Percentiles rank a stretch among this genome's conserved stretches.
Conservation (phyloP, 2,797 vertebrate species). For the Acrossocheilus fasciatus region DNA sequence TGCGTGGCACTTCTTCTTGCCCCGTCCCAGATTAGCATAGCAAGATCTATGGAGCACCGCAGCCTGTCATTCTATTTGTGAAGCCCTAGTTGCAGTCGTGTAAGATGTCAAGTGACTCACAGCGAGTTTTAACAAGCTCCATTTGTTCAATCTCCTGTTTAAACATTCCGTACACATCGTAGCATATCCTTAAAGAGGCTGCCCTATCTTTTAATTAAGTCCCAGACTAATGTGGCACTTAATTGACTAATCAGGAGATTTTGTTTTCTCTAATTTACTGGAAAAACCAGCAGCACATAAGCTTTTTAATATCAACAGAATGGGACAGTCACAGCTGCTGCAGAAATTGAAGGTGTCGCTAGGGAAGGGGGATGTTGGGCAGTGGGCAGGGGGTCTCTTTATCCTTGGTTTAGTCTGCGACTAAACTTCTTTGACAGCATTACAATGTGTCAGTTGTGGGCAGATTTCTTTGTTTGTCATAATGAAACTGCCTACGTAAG, state of each 20-base stretch:
- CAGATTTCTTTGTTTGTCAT: background rate
- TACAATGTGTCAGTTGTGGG: background rate
- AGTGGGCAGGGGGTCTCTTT: background rate
- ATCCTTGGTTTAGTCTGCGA: slow-evolving; percentile 3
- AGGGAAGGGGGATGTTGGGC: slow-evolving; percentile 19
- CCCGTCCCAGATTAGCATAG: slow-evolving; percentile 78
- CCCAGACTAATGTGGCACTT: slow-evolving; percentile 84
- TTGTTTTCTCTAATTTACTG: slow-evolving; percentile 87
- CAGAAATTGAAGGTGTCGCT: slow-evolving; percentile 69
- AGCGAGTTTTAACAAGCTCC: slow-evolving; percentile 85
- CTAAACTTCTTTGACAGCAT: background rate
- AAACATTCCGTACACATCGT: slow-evolving; percentile 75
- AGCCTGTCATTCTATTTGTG: slow-evolving; percentile 81
- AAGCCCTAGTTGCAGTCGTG: slow-evolving; percentile 80
- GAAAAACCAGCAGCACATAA: slow-evolving; percentile 79
- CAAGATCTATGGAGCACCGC: slow-evolving; percentile 67
- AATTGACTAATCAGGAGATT: slow-evolving; percentile 87
- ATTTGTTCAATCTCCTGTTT: slow-evolving; percentile 86
- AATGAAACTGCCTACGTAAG: background rate
- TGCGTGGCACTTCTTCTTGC: slow-evolving; percentile 58
- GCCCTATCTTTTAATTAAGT: slow-evolving; percentile 87
- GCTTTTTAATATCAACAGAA: slow-evolving; percentile 77
- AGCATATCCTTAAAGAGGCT: slow-evolving; percentile 80
- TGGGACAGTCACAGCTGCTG: slow-evolving; percentile 68
- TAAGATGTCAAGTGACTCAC: slow-evolving; percentile 84